These are phyloP conservation scores for Antheraea yamamai DNA, from an alignment of 2,888 invertebrate genomes.

Conservation along the genomic window DNA sequence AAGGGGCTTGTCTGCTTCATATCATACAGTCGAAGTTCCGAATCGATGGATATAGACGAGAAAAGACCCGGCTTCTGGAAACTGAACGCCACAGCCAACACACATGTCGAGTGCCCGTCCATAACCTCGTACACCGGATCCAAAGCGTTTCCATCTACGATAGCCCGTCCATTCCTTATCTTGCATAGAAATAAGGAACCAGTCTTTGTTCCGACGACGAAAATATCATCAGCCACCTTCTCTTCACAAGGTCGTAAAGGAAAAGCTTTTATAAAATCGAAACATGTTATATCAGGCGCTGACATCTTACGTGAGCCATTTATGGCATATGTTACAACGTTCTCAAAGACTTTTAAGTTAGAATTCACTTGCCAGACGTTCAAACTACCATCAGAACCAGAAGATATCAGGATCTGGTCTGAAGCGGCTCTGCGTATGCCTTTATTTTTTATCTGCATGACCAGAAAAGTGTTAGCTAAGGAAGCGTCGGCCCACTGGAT, in stretches of 20 bases:
- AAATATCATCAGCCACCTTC: conserved; percentile 54
- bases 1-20: conserved; percentile 57
- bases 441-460: conserved; percentile 57
- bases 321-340: conserved; percentile 52
- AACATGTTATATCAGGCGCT: conserved; percentile 60
- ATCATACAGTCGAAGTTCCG: conserved; percentile 65
- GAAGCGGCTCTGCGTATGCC: conserved; percentile 61
- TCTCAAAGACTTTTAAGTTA: conserved; percentile 55
- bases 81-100: conserved; percentile 61
- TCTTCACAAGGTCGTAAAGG: conserved; percentile 56
- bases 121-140: conserved; percentile 61
- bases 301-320: conserved; percentile 52
- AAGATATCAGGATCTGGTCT: conserved; percentile 58
- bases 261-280: conserved; percentile 62
- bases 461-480: conserved; percentile 54
- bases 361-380: conserved; percentile 69
- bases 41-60: conserved; percentile 64
- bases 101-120: conserved; percentile 57
- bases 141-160: conserved; percentile 32
- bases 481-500: conserved; percentile 62
- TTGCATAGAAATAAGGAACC: conserved; percentile 60
- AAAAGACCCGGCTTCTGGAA: conserved; percentile 58
- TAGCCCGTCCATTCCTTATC: conserved; percentile 38
- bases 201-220: conserved; percentile 62
- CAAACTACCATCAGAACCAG: conserved; percentile 56